These are phyloP conservation scores for Peucedramus taeniatus DNA, from an alignment of 2,113 vertebrate species.

Conservation along the genomic window DNA sequence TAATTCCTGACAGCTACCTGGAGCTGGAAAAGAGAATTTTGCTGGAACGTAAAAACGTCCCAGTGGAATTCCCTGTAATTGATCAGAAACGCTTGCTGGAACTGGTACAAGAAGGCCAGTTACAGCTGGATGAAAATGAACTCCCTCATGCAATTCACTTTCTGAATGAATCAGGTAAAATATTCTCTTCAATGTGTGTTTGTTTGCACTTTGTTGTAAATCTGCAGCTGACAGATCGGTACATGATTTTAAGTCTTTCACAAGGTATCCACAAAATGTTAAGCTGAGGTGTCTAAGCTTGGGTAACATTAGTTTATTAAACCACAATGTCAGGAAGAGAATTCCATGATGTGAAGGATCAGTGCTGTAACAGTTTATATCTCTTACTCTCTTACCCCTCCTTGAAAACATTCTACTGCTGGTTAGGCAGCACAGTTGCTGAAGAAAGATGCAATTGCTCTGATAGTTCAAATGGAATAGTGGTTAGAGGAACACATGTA, in stretches of 20 bases:
- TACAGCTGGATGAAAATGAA: constrained; percentile 91
- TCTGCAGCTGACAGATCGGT: background rate
- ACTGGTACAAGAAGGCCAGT: constrained; percentile 84
- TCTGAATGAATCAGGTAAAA: constrained; percentile 90
- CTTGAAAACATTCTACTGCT: background rate
- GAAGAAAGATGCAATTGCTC: background rate
- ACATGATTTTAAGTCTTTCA: background rate
- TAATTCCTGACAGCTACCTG: constrained; percentile 94
- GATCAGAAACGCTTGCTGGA: constrained; percentile 77
- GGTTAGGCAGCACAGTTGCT: background rate
- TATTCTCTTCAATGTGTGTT: background rate
- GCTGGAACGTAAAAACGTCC: constrained; percentile 77
- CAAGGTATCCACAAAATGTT: background rate
- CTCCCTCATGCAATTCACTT: constrained; percentile 91
- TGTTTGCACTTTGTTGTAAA: background rate
- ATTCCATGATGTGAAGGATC: background rate
- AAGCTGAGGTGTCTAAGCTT: background rate
- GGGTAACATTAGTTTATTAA: background rate
- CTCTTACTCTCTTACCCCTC: background rate
- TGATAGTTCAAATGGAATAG: background rate
- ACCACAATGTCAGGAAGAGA: background rate
- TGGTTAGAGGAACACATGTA: background rate
- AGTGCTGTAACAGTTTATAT: background rate
- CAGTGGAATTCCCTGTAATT: constrained; percentile 89
- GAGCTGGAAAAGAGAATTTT: constrained; percentile 89